Conservation (phyloP, 2,113 vertebrate genomes). For the Recurvirostra avosetta region DNA sequence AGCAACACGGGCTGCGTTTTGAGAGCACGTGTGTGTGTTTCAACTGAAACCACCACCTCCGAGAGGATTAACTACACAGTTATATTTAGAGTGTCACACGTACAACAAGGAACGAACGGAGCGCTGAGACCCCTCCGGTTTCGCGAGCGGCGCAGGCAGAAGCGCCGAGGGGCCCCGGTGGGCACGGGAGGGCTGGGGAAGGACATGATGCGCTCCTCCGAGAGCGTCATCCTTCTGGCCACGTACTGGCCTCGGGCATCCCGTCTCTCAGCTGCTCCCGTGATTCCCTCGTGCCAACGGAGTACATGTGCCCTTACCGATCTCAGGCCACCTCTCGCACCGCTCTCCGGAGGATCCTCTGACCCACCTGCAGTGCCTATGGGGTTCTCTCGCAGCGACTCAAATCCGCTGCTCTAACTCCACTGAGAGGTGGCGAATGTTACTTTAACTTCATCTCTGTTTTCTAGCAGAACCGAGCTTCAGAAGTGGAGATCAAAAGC, state of each 20-base stretch:
- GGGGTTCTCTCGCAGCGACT: no score
- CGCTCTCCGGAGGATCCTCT: not conserved
- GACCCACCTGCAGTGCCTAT: no score
- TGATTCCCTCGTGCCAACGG: rapidly evolving
- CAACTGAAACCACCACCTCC: not conserved
- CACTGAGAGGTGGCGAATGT: not conserved
- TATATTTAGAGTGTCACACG: not conserved
- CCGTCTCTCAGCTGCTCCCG: rapidly evolving
- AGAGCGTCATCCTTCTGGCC: rapidly evolving
- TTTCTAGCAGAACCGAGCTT: not conserved
- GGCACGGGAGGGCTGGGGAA: not conserved
- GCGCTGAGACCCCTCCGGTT: rapidly evolving
- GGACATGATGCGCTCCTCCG: not conserved
- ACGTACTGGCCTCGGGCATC: rapidly evolving
- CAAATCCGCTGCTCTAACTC: no score
- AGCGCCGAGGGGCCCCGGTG: not conserved
- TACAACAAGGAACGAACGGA: rapidly evolving
- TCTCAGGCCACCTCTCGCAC: rapidly evolving
- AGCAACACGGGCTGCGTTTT: not conserved
- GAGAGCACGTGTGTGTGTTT: no score
- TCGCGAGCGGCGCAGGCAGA: not conserved
- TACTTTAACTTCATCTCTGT: not conserved
- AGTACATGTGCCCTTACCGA: not conserved
- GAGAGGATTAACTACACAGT: not conserved
- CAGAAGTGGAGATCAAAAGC: not conserved